phyloP scores from a whole-genome alignment of 2,888 invertebrate species.

The Bhutanitis thaidina region DNA sequence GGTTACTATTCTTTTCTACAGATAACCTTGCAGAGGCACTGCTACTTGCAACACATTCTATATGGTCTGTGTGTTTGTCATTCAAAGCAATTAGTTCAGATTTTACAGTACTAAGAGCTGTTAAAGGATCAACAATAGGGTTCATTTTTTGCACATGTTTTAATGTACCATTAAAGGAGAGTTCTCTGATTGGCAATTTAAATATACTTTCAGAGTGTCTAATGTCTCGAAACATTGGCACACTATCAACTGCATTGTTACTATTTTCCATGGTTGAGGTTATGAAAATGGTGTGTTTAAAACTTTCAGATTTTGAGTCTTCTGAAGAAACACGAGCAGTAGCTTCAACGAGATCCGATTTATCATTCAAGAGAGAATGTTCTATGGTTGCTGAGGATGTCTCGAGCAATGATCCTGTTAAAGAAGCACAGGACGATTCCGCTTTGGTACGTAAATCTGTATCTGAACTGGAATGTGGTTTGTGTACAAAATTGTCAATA shows the following conservation, averaged over 20 bases:
- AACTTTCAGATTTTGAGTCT: constrained; percentile 51
- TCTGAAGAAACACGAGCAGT: constrained; percentile 58
- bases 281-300: constrained; percentile 62
- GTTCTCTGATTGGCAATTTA: constrained; percentile 67
- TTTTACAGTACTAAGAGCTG: constrained; percentile 52
- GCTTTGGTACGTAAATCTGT: constrained; percentile 46
- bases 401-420: constrained; percentile 46
- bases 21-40: constrained; percentile 17
- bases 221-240: constrained; percentile 60
- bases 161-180: constrained; percentile 72
- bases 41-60: constrained; percentile 9
- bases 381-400: constrained; percentile 54
- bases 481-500: constrained; percentile 41
- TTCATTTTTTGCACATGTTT: constrained; percentile 70
- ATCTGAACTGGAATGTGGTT: constrained; percentile 41
- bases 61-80: constrained; percentile 31
- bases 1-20: constrained; percentile 3
- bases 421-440: constrained; percentile 50
- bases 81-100: constrained; percentile 36
- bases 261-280: constrained; percentile 77
- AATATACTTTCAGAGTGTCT: constrained; percentile 58
- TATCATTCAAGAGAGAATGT: constrained; percentile 53
- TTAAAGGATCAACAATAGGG: constrained; percentile 67
- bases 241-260: constrained; percentile 73
- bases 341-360: constrained; percentile 42